Conservation (phyloP, 2,888 invertebrate species). For the Thymelicus sylvestris region DNA sequence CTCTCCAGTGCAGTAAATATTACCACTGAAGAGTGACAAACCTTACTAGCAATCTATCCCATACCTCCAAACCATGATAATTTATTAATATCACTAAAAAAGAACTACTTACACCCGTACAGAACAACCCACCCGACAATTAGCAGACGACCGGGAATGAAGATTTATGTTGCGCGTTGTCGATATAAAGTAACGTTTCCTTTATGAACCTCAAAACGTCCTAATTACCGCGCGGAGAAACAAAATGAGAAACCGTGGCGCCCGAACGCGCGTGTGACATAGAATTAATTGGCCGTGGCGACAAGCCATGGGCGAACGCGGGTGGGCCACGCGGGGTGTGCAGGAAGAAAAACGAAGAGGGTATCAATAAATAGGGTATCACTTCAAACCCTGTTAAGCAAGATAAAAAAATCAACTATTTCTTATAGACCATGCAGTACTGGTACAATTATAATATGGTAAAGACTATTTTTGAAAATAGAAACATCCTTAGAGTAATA, state of each 20-base stretch:
- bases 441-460: too few relatives aligned
- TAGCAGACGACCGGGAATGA: slow-evolving; percentile 70
- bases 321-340: slow-evolving; percentile 39
- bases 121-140: slow-evolving; percentile 62
- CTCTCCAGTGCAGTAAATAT: too few relatives aligned
- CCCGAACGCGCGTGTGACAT: slow-evolving; percentile 82
- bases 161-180: slow-evolving; percentile 83
- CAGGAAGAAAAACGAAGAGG: not conserved
- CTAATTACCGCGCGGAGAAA: slow-evolving; percentile 82
- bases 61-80: too few relatives aligned
- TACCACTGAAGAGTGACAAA: too few relatives aligned
- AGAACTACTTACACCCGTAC: not conserved
- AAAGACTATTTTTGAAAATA: too few relatives aligned
- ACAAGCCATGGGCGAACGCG: slow-evolving; percentile 60
- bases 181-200: slow-evolving; percentile 84
- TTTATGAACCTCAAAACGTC: slow-evolving; percentile 84
- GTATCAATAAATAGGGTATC: not conserved
- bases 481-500: too few relatives aligned
- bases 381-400: too few relatives aligned
- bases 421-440: too few relatives aligned
- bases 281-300: slow-evolving; percentile 80
- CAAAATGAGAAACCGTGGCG: slow-evolving; percentile 78
- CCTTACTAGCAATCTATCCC: too few relatives aligned
- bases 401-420: too few relatives aligned
- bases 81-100: slow-evolving; percentile 5